Evolutionary conservation across 2,888 invertebrate genomes (phyloP).

Genomic region (Pyrochroa serraticornis): DNA sequence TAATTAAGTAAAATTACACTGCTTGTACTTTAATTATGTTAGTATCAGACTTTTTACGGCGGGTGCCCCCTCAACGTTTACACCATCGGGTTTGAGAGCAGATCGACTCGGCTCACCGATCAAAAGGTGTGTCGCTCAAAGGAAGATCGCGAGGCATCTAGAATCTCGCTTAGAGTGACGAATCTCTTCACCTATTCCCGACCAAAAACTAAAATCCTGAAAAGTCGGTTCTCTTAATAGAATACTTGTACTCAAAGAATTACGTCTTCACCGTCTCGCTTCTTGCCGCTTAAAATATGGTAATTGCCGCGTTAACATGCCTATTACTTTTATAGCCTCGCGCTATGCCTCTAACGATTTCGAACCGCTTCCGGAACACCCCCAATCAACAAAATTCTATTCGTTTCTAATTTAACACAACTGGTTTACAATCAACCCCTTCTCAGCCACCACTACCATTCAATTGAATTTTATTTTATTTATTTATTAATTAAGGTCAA

Average conservation of each 20-base stretch:
- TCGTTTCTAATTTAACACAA: no score
- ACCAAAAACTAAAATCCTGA: conserved; percentile 11
- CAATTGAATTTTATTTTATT: no score
- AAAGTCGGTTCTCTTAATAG: conserved; percentile 17
- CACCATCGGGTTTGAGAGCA: conserved; percentile 44
- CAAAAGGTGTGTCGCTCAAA: conserved; percentile 55
- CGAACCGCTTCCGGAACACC: conserved; percentile 38
- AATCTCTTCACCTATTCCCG: no score
- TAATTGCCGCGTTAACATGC: conserved; percentile 50
- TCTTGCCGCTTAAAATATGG: conserved; percentile 48
- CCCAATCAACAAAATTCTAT: conserved; percentile 30
- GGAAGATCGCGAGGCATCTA: conserved; percentile 20
- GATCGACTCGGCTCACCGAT: conserved; percentile 52
- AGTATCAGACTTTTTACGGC: conserved; percentile 60
- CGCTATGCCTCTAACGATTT: conserved; percentile 36
- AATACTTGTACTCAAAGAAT: conserved; percentile 22
- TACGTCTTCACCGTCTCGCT: conserved; percentile 9
- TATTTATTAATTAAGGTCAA: no score
- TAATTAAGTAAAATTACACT: conserved; percentile 64
- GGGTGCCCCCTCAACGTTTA: conserved; percentile 45
- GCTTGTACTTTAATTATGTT: conserved; percentile 65
- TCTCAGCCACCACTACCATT: no score
- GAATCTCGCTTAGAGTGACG: no score
- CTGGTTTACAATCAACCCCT: no score
- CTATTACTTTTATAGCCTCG: conserved; percentile 47